Conservation (phyloP, 2,797 vertebrate genomes). For the Mormyrus hasselquistii region DNA sequence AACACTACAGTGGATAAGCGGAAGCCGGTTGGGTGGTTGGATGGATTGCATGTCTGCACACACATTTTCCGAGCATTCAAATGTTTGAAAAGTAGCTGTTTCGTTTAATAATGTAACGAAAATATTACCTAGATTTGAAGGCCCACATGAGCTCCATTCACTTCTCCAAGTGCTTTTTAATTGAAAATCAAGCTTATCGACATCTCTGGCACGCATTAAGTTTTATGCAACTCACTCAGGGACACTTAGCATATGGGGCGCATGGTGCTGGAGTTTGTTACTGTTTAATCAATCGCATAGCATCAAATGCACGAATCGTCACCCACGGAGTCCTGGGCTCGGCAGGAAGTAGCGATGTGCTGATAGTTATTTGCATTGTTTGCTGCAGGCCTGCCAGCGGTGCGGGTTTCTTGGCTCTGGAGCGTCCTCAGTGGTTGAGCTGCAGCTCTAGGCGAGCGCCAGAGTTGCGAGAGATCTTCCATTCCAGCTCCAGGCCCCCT, state of each 20-base stretch:
- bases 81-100: not conserved
- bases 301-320: not conserved
- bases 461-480: not conserved
- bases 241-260: not conserved
- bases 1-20: not conserved
- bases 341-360: conserved; percentile 1
- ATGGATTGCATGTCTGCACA: not conserved
- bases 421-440: not conserved
- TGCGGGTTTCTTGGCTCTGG: not conserved
- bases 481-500: not conserved
- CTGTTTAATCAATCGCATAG: conserved; percentile 13
- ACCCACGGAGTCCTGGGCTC: not conserved
- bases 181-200: conserved; percentile 20
- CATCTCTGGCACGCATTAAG: conserved; percentile 17
- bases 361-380: not conserved
- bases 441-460: not conserved
- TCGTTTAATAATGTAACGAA: not conserved
- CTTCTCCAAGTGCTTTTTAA: not conserved
- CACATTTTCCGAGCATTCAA: not conserved
- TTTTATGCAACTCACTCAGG: conserved; percentile 25
- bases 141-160: not conserved
- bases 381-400: not conserved
- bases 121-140: not conserved
- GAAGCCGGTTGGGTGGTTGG: not conserved
- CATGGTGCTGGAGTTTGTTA: not conserved